Conservation (phyloP, 2,113 vertebrate species). For the Talpa occidentalis region DNA sequence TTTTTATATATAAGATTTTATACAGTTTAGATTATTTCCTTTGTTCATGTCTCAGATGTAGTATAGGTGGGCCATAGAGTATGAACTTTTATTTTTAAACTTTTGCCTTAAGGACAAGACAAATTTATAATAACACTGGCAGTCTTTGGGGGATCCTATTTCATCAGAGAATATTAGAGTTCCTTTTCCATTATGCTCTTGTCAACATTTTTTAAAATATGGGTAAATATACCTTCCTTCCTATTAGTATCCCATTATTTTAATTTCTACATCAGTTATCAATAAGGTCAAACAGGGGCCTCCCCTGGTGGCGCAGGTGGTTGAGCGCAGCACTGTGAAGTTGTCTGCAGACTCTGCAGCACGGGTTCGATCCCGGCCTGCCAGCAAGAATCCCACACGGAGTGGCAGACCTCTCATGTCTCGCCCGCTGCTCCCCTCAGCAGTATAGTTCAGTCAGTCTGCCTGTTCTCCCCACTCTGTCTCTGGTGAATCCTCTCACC, state of each 20-base stretch:
- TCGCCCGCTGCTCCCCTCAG: too few relatives aligned
- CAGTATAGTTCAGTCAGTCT: too few relatives aligned
- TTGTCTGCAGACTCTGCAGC: too few relatives aligned
- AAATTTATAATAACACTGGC: background rate
- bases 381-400: too few relatives aligned
- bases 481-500: too few relatives aligned
- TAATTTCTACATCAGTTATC: constrained; percentile 8
- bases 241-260: background rate
- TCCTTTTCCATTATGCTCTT: background rate
- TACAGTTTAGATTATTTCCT: background rate
- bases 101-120: constrained; percentile 3
- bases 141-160: background rate
- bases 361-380: too few relatives aligned
- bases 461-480: too few relatives aligned
- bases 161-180: background rate
- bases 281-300: background rate
- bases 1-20: background rate
- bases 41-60: background rate
- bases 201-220: constrained; percentile 14
- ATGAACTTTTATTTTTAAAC: background rate
- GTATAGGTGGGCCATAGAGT: background rate
- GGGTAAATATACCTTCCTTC: background rate
- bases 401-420: too few relatives aligned
- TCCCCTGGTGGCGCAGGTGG: too few relatives aligned
- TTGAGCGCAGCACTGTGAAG: too few relatives aligned